These are phyloP conservation scores for Cryptoprocta ferox DNA, from an alignment of 2,797 vertebrate genomes.

Conservation along the genomic window DNA sequence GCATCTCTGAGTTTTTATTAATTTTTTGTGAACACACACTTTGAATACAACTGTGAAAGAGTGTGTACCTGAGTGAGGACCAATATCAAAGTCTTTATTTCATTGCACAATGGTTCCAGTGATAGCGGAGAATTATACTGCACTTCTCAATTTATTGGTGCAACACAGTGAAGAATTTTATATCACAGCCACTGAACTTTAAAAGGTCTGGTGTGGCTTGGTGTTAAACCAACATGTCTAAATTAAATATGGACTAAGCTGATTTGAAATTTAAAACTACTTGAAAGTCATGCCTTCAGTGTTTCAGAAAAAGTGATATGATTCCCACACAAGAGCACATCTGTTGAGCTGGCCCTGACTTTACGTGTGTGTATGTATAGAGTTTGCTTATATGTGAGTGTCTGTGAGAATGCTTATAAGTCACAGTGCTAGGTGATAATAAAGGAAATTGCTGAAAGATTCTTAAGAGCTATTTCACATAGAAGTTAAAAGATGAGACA, in stretches of 20 bases:
- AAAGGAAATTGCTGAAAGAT: constrained; percentile 13
- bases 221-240: constrained; percentile 89
- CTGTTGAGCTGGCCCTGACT: constrained; percentile 63
- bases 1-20: neutral
- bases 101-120: constrained; percentile 72
- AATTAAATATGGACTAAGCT: constrained; percentile 88
- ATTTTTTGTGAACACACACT: neutral
- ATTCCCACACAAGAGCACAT: constrained; percentile 80
- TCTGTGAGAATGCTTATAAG: constrained; percentile 44
- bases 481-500: constrained; percentile 37
- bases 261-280: constrained; percentile 88
- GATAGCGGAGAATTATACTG: constrained; percentile 79
- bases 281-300: constrained; percentile 84
- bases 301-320: constrained; percentile 84
- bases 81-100: constrained; percentile 73
- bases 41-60: constrained; percentile 7
- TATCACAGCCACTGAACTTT: constrained; percentile 87
- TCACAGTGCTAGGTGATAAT: constrained; percentile 61
- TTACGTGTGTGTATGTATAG: neutral
- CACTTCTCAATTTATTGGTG: constrained; percentile 86
- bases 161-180: constrained; percentile 86
- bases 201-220: constrained; percentile 88
- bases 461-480: neutral
- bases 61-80: neutral
- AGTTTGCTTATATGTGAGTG: neutral